These are phyloP conservation scores for Drosophila ohnishii DNA, from an alignment of 1,140 invertebrate species.

Conservation along the genomic window DNA sequence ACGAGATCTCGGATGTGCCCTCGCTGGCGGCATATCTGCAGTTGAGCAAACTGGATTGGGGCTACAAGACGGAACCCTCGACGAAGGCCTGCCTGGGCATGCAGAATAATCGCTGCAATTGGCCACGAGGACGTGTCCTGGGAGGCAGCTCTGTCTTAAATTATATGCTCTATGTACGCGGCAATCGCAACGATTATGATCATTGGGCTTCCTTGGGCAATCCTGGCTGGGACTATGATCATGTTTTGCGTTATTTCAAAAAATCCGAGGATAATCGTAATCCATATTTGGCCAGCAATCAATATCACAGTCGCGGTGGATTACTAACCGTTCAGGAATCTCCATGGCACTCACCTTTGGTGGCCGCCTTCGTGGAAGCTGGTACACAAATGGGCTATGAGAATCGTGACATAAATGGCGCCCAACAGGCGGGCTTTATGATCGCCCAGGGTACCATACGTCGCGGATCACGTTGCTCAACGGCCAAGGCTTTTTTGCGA, in stretches of 20 bases:
- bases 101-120: slow-evolving; percentile 90
- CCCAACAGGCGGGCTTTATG: slow-evolving; percentile 92
- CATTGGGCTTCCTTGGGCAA: slow-evolving; percentile 94
- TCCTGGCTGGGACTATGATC: slow-evolving; percentile 94
- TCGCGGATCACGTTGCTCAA: slow-evolving; percentile 93
- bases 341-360: slow-evolving; percentile 91
- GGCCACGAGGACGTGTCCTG: slow-evolving; percentile 92
- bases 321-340: slow-evolving; percentile 92
- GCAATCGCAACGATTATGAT: slow-evolving; percentile 92
- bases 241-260: slow-evolving; percentile 94
- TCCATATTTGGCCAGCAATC: slow-evolving; percentile 88
- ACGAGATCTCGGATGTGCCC: slow-evolving; percentile 94
- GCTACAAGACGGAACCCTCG: slow-evolving; percentile 95
- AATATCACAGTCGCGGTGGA: slow-evolving; percentile 90
- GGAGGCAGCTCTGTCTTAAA: slow-evolving; percentile 96
- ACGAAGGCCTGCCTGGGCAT: slow-evolving; percentile 90
- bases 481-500: slow-evolving; percentile 93
- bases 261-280: slow-evolving; percentile 95
- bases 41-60: slow-evolving; percentile 94
- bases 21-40: slow-evolving; percentile 94
- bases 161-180: slow-evolving; percentile 96
- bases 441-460: slow-evolving; percentile 95
- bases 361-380: slow-evolving; percentile 92
- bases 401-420: slow-evolving; percentile 93
- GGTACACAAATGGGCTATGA: slow-evolving; percentile 94